These are phyloP conservation scores for Danaus melanippus DNA, from an alignment of 1,140 invertebrate species.

Conservation along the genomic window DNA sequence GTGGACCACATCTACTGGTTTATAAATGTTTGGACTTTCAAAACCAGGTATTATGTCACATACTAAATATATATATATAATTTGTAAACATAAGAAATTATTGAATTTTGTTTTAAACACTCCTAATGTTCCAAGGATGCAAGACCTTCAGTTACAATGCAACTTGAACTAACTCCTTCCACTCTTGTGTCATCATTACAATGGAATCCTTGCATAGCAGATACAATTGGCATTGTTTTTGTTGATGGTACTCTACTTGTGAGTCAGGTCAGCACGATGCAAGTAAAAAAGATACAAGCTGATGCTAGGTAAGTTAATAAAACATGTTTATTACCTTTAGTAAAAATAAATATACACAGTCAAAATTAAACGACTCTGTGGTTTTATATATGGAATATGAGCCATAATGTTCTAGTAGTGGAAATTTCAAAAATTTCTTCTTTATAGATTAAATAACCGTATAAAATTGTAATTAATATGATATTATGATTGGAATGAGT, in stretches of 20 bases:
- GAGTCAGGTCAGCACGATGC: conserved; percentile 37
- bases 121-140: conserved; percentile 29
- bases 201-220: conserved; percentile 63
- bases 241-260: conserved; percentile 53
- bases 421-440: no score
- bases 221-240: conserved; percentile 49
- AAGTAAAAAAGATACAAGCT: conserved; percentile 50
- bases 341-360: neutral
- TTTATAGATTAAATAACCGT: no score
- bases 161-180: conserved; percentile 37
- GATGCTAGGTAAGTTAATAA: conserved; percentile 43
- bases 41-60: conserved; percentile 32
- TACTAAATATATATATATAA: no score
- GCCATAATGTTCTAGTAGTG: no score
- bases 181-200: conserved; percentile 55
- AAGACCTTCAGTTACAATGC: conserved; percentile 35
- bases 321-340: neutral
- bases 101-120: conserved; percentile 18
- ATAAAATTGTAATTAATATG: no score
- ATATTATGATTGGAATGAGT: no score
- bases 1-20: conserved; percentile 35
- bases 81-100: no score
- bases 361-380: no score
- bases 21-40: conserved; percentile 47
- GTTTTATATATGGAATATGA: no score